Percentiles rank a stretch among this genome's conserved stretches.
phyloP scores from a whole-genome alignment of 2,113 vertebrate species.

The Saguinus midas region DNA sequence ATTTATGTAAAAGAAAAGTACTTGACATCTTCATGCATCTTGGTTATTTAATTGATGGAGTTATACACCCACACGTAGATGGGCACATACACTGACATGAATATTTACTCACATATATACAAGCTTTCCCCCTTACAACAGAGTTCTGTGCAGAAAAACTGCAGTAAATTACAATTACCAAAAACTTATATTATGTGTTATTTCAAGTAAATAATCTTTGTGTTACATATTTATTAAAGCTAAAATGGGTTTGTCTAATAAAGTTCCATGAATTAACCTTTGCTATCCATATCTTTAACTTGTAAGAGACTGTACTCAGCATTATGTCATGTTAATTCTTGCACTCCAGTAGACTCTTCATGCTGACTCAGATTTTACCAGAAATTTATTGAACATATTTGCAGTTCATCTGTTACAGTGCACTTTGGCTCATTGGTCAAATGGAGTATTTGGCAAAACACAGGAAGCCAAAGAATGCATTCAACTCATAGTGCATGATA shows the following conservation, averaged over 20 bases:
- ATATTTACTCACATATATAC: background rate
- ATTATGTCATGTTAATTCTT: constrained; percentile 30
- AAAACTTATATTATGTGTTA: background rate
- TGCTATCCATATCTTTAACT: background rate
- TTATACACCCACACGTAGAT: background rate
- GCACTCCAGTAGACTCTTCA: background rate
- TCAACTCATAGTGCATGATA: background rate
- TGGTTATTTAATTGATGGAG: constrained; percentile 12
- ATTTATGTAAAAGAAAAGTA: constrained; percentile 13
- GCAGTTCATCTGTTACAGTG: constrained; percentile 7
- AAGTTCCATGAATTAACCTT: constrained; percentile 11
- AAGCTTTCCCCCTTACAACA: background rate
- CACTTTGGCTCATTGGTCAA: constrained; percentile 31
- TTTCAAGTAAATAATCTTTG: background rate
- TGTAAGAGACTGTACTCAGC: constrained; percentile 13
- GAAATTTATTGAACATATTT: background rate
- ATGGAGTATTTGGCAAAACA: constrained; percentile 54
- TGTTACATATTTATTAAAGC: background rate
- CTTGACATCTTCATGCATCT: background rate
- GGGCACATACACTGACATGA: background rate
- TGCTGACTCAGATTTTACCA: constrained; percentile 54
- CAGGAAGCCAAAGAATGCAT: constrained; percentile 7
- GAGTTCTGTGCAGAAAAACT: background rate
- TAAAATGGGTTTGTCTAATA: fast-evolving
- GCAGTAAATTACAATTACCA: constrained; percentile 39